These are phyloP conservation scores for Alauda arvensis DNA, from an alignment of 2,797 vertebrate species.

Conservation along the genomic window DNA sequence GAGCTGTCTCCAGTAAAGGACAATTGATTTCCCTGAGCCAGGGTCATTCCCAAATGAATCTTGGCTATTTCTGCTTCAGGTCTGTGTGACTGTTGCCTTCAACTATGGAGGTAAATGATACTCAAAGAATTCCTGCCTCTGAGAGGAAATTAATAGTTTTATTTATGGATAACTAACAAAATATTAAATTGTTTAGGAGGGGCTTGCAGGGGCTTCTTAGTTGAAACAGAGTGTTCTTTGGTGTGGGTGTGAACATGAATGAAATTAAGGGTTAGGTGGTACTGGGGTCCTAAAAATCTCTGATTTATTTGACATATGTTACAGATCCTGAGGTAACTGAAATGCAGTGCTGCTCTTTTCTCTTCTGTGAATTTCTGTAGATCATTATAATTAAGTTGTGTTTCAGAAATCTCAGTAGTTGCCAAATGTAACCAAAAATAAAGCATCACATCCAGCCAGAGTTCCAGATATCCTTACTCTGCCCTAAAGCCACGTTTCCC, in stretches of 20 bases:
- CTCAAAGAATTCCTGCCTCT: neutral
- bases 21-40: neutral
- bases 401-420: slow-evolving; percentile 23
- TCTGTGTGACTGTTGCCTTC: neutral
- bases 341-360: neutral
- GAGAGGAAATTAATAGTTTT: neutral
- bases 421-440: slow-evolving; percentile 10
- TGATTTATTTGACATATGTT: neutral
- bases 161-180: neutral
- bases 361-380: slow-evolving; percentile 11
- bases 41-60: neutral
- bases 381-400: slow-evolving; percentile 3
- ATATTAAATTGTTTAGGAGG: neutral
- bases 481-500: slow-evolving; percentile 66
- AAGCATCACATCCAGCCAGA: neutral
- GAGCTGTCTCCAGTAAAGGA: neutral
- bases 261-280: neutral
- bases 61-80: neutral
- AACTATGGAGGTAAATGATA: neutral
- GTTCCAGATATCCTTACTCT: slow-evolving; percentile 35
- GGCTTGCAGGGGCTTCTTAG: neutral
- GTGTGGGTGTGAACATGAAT: neutral
- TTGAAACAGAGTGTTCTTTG: neutral
- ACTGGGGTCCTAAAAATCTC: neutral
- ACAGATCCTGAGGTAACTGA: neutral